Percentiles rank a stretch among this genome's conserved stretches.
These are phyloP conservation scores for Engystomops pustulosus DNA, from an alignment of 2,113 vertebrate species.

Conservation along the genomic window DNA sequence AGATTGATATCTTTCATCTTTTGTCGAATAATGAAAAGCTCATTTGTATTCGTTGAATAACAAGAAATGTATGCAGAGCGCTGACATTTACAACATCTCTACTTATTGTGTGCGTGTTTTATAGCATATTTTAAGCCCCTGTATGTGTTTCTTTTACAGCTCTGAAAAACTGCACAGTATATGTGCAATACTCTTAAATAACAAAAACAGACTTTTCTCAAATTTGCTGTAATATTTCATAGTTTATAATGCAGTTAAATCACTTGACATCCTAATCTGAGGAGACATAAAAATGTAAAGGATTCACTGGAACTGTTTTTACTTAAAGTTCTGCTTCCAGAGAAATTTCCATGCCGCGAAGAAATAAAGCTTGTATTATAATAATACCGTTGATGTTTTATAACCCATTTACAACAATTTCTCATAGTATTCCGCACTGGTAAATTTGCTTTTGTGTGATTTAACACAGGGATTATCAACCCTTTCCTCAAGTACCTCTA, in stretches of 20 bases:
- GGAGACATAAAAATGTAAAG: conserved; percentile 50
- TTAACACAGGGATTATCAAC: conserved; percentile 22
- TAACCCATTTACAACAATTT: conserved; percentile 41
- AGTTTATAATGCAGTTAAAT: conserved; percentile 59
- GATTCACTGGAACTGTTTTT: conserved; percentile 44
- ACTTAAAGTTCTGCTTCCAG: conserved; percentile 50
- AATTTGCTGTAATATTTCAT: conserved; percentile 56
- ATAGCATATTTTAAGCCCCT: conserved; percentile 49
- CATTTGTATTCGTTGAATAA: conserved; percentile 56
- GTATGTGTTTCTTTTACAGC: conserved; percentile 52
- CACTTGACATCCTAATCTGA: conserved; percentile 57
- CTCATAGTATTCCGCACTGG: conserved; percentile 5
- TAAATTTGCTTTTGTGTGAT: background rate
- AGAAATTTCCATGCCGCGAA: conserved; percentile 3
- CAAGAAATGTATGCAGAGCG: conserved; percentile 50
- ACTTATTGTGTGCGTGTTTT: conserved; percentile 53
- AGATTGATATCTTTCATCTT: conserved; percentile 60
- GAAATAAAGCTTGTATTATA: conserved; percentile 24
- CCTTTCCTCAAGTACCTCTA: conserved; percentile 10
- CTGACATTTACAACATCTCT: conserved; percentile 52
- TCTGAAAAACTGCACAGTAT: conserved; percentile 50
- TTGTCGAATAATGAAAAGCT: conserved; percentile 57
- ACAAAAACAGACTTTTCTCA: conserved; percentile 56
- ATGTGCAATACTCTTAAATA: conserved; percentile 55
- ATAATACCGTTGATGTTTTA: conserved; percentile 28